Evolutionary conservation across 2,888 invertebrate genomes (phyloP), one percentile per base, ranked within the genome.

Genomic region (Sarcophaga variegata): DNA sequence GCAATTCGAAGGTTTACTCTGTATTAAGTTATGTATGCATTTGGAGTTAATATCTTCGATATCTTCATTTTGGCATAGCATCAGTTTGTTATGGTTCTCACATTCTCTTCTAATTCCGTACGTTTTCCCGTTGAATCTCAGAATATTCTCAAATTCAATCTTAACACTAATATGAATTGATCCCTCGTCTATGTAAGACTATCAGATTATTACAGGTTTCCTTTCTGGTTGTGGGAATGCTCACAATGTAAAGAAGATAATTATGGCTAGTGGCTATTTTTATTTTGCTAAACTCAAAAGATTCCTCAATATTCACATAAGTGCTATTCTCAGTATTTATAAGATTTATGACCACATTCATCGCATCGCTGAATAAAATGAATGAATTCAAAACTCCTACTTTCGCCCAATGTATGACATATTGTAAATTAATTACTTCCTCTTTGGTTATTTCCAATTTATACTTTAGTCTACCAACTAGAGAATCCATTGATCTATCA

Each of bases 361-460:
- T 62, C 62, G 20, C 62, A 62, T 62, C 62, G 62, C 62, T 62
- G 62, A 20, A 20, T n/a, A 62, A n/a, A 62, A 62, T 62, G n/a
- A 62, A 62, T 20, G 62, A 62, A 49, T 88, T 82, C 17, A 77
- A 25, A 62, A 78, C 75, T 27, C 67, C 72, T n/a, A 80, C 17
- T 62, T 82, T 82, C n/a, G 87, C 80, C 79, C 79, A 82, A 77
- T 85, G 71, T 62, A 72, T 69, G 20, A 74, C 76, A 14, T 47
- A 75, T 67, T 67, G 14, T 45, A 85, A 75, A 74, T 86, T 88
- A 60, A 81, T 60, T 76, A 89, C 47, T 76, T 89, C 86, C 66
- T 87, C 64, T 45, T 66, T 64, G 49, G 11, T 49, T 49, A 62
- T 62, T 62, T 60, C 60, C 60, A 60, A 60, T 60, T 60, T 60